Percentiles rank a stretch among this genome's conserved stretches.
Evolutionary conservation across 2,888 invertebrate genomes (phyloP).

Genomic region (Phrixothrix hirtus): DNA sequence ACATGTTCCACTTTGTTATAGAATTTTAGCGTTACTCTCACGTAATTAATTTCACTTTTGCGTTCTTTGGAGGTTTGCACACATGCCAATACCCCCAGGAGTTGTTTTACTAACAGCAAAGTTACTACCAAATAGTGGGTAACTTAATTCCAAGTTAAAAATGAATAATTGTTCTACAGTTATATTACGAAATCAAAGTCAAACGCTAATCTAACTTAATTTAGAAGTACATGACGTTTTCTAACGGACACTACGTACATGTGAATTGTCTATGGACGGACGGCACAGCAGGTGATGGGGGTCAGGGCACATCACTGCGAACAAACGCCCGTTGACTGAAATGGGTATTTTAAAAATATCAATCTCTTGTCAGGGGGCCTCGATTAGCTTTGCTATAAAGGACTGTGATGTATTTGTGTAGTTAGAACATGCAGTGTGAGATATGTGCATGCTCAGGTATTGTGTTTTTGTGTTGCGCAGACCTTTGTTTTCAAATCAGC

Average conservation of each 20-base stretch:
- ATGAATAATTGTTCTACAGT: no score
- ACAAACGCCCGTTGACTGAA: constrained; percentile 40
- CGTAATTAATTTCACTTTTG: background rate
- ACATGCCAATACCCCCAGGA: no score
- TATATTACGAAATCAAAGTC: constrained; percentile 21
- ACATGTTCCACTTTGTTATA: no score
- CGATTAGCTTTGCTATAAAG: constrained; percentile 43
- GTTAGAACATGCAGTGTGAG: constrained; percentile 43
- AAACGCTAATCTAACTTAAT: constrained; percentile 27
- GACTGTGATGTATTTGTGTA: constrained; percentile 42
- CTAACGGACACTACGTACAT: constrained; percentile 23
- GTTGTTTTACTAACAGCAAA: no score
- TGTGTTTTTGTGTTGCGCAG: constrained; percentile 35
- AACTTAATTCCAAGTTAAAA: no score
- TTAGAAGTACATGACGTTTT: constrained; percentile 19
- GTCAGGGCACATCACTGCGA: constrained; percentile 38
- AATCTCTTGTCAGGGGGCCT: constrained; percentile 42
- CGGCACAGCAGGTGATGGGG: constrained; percentile 37
- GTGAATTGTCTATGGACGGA: constrained; percentile 34
- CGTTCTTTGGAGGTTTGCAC: background rate
- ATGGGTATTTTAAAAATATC: constrained; percentile 32
- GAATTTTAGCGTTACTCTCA: background rate
- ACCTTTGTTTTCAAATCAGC: constrained; percentile 33
- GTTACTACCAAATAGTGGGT: no score
- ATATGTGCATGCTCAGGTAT: constrained; percentile 37